A percentile compares a stretch with the other conserved stretches of the same genome.
Evolutionary conservation across 2,113 vertebrate species (phyloP).

Genomic region (Nycticorax nycticorax): DNA sequence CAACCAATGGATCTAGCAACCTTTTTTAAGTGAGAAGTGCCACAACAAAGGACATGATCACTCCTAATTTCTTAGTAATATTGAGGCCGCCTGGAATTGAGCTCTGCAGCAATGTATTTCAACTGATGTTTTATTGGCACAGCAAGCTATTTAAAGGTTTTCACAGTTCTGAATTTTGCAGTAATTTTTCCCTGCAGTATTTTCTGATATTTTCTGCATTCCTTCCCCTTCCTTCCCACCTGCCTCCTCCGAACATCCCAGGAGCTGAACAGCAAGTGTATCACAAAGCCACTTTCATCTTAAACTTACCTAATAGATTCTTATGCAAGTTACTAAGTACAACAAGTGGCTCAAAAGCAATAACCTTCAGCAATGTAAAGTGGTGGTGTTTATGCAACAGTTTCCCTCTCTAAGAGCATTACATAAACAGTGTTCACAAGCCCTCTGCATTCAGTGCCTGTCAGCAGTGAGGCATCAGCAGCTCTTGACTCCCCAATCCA

Average conservation of each 20-base stretch:
- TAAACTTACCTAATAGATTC: neutral
- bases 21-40: neutral
- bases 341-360: neutral
- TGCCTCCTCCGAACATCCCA: neutral
- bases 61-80: neutral
- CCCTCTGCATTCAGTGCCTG: neutral
- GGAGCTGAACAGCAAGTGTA: neutral
- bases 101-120: neutral
- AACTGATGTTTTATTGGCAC: neutral
- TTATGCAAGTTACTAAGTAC: neutral
- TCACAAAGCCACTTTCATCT: neutral
- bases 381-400: neutral
- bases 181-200: neutral
- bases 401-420: neutral
- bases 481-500: neutral
- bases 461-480: neutral
- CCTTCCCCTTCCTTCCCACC: neutral
- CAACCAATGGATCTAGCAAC: neutral
- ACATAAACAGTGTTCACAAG: neutral
- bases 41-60: neutral
- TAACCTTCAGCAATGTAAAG: neutral
- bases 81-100: neutral
- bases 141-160: slow-evolving; percentile 40
- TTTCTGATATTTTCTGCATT: slow-evolving; percentile 15
- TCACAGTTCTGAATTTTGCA: neutral